Evolutionary conservation across 2,113 vertebrate species (phyloP).

Genomic region (Cavia porcellus): DNA sequence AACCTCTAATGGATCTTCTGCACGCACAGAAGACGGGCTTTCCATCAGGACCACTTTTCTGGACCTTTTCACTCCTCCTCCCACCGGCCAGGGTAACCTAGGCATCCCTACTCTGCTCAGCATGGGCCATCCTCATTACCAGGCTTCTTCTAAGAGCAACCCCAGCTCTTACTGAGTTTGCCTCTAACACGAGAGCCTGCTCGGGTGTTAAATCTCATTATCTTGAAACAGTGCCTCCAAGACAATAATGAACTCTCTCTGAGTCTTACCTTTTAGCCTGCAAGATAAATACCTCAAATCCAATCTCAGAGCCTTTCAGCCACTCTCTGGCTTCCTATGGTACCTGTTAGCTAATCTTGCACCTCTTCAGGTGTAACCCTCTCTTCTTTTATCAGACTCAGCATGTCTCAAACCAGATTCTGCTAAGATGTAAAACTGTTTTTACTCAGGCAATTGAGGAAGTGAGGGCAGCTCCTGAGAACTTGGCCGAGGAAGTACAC

Average conservation of each 20-base stretch:
- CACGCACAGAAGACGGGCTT: not conserved
- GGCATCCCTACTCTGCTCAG: not conserved
- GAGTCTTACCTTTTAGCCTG: not conserved
- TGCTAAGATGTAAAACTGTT: not conserved
- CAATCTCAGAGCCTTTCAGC: not conserved
- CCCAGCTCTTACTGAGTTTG: not conserved
- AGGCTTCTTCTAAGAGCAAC: not conserved
- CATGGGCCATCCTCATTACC: not conserved
- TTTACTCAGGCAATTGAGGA: not conserved
- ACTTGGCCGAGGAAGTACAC: not conserved
- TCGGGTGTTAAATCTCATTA: not conserved
- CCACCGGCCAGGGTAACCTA: not conserved
- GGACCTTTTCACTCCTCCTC: not conserved
- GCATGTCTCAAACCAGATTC: not conserved
- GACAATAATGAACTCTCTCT: not conserved
- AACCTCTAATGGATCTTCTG: not conserved
- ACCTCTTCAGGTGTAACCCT: not conserved
- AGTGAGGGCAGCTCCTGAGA: not conserved
- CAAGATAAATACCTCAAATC: not conserved
- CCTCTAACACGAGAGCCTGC: not conserved
- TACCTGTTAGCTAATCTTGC: not conserved
- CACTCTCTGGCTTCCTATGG: not conserved
- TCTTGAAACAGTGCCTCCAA: not conserved
- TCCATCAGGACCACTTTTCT: too few relatives aligned
- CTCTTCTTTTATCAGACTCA: not conserved